Evolutionary conservation across 2,888 invertebrate species (phyloP).

Genomic region (Andrena marginata): DNA sequence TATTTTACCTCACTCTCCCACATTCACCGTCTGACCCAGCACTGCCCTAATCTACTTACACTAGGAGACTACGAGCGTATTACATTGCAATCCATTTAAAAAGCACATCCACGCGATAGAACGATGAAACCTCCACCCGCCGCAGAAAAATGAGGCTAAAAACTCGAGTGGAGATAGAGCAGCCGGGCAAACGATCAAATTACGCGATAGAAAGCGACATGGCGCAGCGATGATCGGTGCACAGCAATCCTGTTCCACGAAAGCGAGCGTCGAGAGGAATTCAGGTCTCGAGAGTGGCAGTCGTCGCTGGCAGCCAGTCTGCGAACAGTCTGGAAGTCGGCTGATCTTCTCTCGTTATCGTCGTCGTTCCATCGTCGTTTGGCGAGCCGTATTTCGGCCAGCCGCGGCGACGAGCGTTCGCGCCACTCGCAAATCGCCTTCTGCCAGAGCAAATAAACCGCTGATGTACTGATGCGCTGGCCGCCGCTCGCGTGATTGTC

Average conservation of each 20-base stretch:
- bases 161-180: neutral
- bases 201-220: neutral
- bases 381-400: slow-evolving; percentile 25
- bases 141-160: too few species aligned
- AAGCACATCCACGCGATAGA: too few species aligned
- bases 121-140: too few species aligned
- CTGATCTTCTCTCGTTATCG: slow-evolving; percentile 28
- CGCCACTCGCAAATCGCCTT: slow-evolving; percentile 19
- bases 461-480: slow-evolving; percentile 13
- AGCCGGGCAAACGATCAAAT: neutral
- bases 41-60: too few species aligned
- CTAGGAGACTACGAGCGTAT: too few species aligned
- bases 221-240: neutral
- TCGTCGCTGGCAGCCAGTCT: slow-evolving; percentile 17
- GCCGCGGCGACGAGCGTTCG: neutral
- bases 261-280: slow-evolving; percentile 16
- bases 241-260: neutral
- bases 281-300: slow-evolving; percentile 16
- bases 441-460: slow-evolving; percentile 66
- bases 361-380: slow-evolving; percentile 24
- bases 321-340: slow-evolving; percentile 15
- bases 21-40: too few species aligned
- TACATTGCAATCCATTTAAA: too few species aligned
- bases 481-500: slow-evolving; percentile 13
- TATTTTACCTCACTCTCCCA: too few species aligned